phyloP scores from a whole-genome alignment of 2,797 vertebrate species.

The Lutjanus argentimaculatus region DNA sequence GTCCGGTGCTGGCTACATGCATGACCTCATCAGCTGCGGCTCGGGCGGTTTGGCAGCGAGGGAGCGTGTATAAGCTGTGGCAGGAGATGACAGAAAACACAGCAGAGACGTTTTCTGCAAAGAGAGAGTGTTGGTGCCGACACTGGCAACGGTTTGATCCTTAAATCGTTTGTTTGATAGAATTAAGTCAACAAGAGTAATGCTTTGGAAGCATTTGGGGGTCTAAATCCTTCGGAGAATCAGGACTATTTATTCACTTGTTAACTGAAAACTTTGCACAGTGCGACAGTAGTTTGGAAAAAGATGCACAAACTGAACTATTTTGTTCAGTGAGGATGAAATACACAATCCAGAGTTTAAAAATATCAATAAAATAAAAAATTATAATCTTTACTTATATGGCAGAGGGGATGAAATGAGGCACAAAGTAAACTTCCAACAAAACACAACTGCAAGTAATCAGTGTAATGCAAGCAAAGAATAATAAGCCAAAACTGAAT shows the following conservation, averaged over 20 bases:
- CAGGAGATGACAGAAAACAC: slow-evolving; percentile 64
- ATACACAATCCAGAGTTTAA: not conserved
- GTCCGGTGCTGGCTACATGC: slow-evolving; percentile 42
- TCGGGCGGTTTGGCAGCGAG: slow-evolving; percentile 65
- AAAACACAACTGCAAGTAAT: not conserved
- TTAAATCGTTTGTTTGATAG: slow-evolving; percentile 38
- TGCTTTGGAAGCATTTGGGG: slow-evolving; percentile 3
- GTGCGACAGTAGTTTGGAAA: not conserved
- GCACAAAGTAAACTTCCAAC: not conserved
- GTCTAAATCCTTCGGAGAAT: slow-evolving; percentile 3
- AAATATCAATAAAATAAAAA: not conserved
- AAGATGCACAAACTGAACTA: not conserved
- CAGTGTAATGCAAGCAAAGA: not conserved
- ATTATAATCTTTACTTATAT: not conserved
- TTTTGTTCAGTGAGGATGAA: not conserved
- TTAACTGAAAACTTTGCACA: not conserved
- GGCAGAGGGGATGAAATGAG: not conserved
- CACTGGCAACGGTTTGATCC: slow-evolving; percentile 23
- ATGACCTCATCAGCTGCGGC: slow-evolving; percentile 76
- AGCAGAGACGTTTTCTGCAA: slow-evolving; percentile 43
- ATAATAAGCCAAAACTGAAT: not conserved
- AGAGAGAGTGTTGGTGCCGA: slow-evolving; percentile 27
- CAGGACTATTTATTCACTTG: not conserved
- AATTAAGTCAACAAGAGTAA: slow-evolving; percentile 37
- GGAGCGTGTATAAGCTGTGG: slow-evolving; percentile 57